phyloP scores from a whole-genome alignment of 2,113 vertebrate species.

The Forbesichthys papilliferus region DNA sequence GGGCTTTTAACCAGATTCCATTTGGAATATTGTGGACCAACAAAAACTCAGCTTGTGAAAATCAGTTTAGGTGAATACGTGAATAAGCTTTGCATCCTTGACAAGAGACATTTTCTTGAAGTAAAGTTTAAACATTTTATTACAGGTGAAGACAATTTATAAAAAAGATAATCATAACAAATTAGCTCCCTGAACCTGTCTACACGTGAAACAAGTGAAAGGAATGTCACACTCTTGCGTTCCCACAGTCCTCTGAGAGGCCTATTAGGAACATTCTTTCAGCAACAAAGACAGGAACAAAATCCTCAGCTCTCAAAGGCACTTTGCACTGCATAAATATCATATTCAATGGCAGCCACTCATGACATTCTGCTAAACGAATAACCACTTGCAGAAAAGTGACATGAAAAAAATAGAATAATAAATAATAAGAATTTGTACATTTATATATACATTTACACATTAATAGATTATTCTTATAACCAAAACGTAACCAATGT shows the following conservation, averaged over 20 bases:
- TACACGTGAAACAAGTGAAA: not conserved
- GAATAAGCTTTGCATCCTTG: too few relatives aligned
- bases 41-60: too few relatives aligned
- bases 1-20: too few relatives aligned
- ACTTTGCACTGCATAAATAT: conserved; percentile 1
- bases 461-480: not conserved
- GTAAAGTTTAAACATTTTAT: too few relatives aligned
- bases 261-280: conserved; percentile 11
- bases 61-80: too few relatives aligned
- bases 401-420: not conserved
- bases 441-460: too few relatives aligned
- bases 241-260: conserved; percentile 6
- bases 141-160: not conserved
- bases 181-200: not conserved
- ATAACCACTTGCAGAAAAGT: not conserved
- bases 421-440: too few relatives aligned
- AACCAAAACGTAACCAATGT: not conserved
- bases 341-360: not conserved
- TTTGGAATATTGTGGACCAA: too few relatives aligned
- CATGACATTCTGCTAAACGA: not conserved
- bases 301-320: not conserved
- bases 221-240: not conserved
- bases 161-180: not conserved
- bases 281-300: conserved; percentile 10
- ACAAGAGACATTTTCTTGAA: too few relatives aligned